Base-by-base conservation (phyloP, 2,797 vertebrate genomes). In the Tapera naevia region DNA sequence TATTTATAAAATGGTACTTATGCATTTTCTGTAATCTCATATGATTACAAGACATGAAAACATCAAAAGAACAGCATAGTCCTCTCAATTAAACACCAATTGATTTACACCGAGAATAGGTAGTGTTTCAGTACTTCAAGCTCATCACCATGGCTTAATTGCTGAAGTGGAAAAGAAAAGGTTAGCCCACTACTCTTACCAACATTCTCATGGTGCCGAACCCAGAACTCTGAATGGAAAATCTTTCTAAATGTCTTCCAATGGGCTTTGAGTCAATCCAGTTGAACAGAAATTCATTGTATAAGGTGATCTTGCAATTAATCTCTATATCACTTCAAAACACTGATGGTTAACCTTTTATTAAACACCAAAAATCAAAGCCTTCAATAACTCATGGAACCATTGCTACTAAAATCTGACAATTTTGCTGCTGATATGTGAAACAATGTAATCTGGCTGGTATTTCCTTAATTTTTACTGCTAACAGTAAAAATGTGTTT, bases 111-210 rank as follows among this genome's bases (percentile, higher is more conserved):
- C 32, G 83, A 70, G 51, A 85, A 46, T 37, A 46, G 45, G 22
- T 25, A 88, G n/a, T n/a, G 66, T 91, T 90, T 74, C 43, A 33
- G 13, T 82, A 23, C 81, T 86, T 96, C 62, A 43, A 12, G 62
- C 28, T n/a, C 58, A 61, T 54, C 80, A 53, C 86, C 69, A 61
- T 10, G 9, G 41, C 22, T 79, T 91, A 62, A 86, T 80, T 92
- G n/a, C 22, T 93, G 84, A 96, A 91, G 32, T 19, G 25, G 32
- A 73, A 80, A 94, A 94, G 22, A 51, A 89, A 94, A 86, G 19
- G 66, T 95, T 71, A 93, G 50, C 51, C 73, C 76, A 65, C 60
- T 65, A 50, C n/a, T 66, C 61, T 50, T 80, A 54, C 28, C 82
- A 80, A 45, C 7, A 32, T 71, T 86, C 25, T 95, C 50, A 74